Base-by-base conservation (phyloP, 2,888 invertebrate species). In the Hipparchia sbordonii region DNA sequence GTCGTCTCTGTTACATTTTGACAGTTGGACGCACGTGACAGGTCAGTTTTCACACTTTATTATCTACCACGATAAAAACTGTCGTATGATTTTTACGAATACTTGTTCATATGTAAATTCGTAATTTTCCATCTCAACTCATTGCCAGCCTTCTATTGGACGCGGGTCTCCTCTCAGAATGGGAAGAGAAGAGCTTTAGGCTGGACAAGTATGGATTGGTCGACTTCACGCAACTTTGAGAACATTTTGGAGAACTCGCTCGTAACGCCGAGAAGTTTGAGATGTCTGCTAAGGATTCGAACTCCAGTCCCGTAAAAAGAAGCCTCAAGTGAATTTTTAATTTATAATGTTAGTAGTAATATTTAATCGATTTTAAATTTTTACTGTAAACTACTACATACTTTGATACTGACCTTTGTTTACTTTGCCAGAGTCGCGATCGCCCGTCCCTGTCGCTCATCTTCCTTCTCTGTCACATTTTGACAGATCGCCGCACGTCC, bases 401-500 rank as follows among this genome's bases (percentile, higher is more conserved):
- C 13, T 2, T 12, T 0, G 2, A 7, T n/a, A 66, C 52, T 12
- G 12, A 67, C 72, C 59, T 74, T 81, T 83, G 84, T 87, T 86
- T 85, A 83, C 85, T 84, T 82, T 10, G 23, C n/a, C n/a, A n/a
- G n/a, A n/a, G n/a, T n/a, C 82, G 82, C 82, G 79, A 82, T 75
- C 76, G 39, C 74, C 83, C 79, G 70, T 86, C 86, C 77, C 83
- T 56, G 79, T 86, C 85, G 85, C 84, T 79, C 76, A 72, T 67
- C 70, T 73, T 52, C 76, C 73, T 77, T 84, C 90, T 86, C 89
- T 84, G 81, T 91, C 89, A 80, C 80, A 82, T 86, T 86, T 88
- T 90, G 91, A 91, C 92, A 89, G 89, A 85, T 88, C 84, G 82
- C 82, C 84, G 84, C 87, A 88, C 89, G 89, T 87, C 87, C 70